Percentiles rank a stretch among this genome's conserved stretches.
Evolutionary conservation across 2,797 vertebrate species (phyloP).

Genomic region (Mastacembelus armatus): DNA sequence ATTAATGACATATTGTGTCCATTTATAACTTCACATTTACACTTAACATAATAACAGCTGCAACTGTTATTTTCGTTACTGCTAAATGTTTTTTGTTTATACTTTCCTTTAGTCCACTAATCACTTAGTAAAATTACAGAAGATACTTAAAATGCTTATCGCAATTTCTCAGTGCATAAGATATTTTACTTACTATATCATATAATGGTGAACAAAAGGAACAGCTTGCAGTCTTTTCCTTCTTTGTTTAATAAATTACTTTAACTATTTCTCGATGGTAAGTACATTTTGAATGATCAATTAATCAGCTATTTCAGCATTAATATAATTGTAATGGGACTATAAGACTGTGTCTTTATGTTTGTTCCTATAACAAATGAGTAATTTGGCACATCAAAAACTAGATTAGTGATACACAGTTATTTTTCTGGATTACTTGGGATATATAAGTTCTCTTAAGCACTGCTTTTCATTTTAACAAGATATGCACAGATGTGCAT

Average conservation of each 20-base stretch:
- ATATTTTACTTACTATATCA: background rate
- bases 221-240: background rate
- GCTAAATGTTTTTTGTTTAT: background rate
- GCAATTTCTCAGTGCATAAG: background rate
- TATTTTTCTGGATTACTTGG: background rate
- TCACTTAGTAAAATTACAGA: background rate
- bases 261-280: background rate
- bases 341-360: background rate
- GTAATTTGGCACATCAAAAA: background rate
- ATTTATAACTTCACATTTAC: conserved; percentile 11
- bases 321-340: background rate
- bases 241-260: background rate
- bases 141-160: background rate
- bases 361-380: background rate
- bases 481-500: background rate
- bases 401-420: background rate
- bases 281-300: background rate
- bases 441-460: background rate
- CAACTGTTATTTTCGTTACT: conserved; percentile 10
- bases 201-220: background rate
- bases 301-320: background rate
- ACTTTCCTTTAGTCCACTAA: background rate
- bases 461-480: background rate
- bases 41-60: background rate
- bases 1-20: background rate